A percentile compares a stretch with the other conserved stretches of the same genome.
phyloP scores from a whole-genome alignment of 1,140 invertebrate species.

The Subanguina moxae region DNA sequence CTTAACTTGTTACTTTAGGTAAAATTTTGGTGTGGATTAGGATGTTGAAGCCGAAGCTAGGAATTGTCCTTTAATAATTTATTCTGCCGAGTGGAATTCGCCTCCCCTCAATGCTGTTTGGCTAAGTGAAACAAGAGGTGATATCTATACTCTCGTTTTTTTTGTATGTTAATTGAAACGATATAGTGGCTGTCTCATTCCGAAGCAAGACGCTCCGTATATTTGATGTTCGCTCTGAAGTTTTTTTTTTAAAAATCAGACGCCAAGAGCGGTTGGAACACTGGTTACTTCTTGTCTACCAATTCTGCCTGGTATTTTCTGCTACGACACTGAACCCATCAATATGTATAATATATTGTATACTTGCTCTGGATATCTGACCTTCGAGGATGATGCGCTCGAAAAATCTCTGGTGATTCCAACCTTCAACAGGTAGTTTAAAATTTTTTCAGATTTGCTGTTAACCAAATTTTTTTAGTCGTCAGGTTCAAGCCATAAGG shows the following conservation, averaged over 20 bases:
- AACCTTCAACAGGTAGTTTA: background rate
- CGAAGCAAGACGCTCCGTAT: background rate
- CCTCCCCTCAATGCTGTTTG: background rate
- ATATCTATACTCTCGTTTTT: background rate
- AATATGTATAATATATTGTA: background rate
- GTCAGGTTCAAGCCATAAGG: no score
- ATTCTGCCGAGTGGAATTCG: background rate
- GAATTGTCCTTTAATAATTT: background rate
- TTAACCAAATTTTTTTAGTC: no score
- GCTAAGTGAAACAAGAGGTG: background rate
- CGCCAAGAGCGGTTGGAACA: background rate
- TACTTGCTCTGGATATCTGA: background rate
- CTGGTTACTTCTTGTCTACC: background rate
- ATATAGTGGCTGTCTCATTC: background rate
- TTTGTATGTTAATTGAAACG: background rate
- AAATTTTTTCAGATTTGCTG: background rate
- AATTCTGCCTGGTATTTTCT: background rate
- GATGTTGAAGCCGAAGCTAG: background rate
- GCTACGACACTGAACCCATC: background rate
- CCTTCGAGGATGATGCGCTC: background rate
- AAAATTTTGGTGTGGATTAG: constrained; percentile 1
- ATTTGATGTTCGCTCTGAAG: background rate
- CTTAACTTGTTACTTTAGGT: background rate
- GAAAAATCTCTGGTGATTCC: constrained; percentile 1
- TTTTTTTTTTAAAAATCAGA: background rate